A percentile compares a stretch with the other conserved stretches of the same genome.
These are phyloP conservation scores for Chrysaora quinquecirrha DNA, from an alignment of 30 jellyfish, hydroid and myxozoan species.

Conservation along the genomic window DNA sequence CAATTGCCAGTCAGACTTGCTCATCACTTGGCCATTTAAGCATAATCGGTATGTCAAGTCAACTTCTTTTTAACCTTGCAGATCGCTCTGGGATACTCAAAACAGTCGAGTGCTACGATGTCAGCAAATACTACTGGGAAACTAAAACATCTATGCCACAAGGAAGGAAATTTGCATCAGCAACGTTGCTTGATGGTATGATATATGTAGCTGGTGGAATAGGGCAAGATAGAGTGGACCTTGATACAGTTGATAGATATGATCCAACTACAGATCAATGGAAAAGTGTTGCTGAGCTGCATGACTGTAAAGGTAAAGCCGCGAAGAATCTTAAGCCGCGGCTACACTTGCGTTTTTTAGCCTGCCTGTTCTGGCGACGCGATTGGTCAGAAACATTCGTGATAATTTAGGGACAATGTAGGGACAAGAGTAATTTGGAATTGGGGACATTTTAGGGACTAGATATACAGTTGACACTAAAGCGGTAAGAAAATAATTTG, in stretches of 20 bases:
- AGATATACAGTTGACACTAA: too few species aligned
- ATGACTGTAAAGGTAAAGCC: slow-evolving; percentile 66
- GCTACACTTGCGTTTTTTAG: neutral
- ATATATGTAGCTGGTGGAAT: slow-evolving; percentile 95
- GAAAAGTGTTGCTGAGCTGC: slow-evolving; percentile 55
- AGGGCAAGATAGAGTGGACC: slow-evolving; percentile 71
- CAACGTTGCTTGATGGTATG: slow-evolving; percentile 63
- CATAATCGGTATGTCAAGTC: too few species aligned
- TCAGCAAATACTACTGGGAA: slow-evolving; percentile 78
- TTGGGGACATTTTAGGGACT: too few species aligned
- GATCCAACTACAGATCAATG: slow-evolving; percentile 78
- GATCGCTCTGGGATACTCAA: slow-evolving; percentile 79
- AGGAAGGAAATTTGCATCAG: slow-evolving; percentile 73
- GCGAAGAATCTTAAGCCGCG: neutral
- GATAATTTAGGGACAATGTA: too few species aligned
- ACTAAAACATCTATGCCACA: slow-evolving; percentile 70
- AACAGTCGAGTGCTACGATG: slow-evolving; percentile 95
- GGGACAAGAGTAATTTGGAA: too few species aligned
- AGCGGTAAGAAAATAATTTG: too few species aligned
- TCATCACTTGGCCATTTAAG: too few species aligned
- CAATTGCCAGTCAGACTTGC: too few species aligned
- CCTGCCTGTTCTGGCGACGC: too few species aligned
- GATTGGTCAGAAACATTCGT: too few species aligned
- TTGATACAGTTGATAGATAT: slow-evolving; percentile 69
- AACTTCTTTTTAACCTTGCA: too few species aligned